phyloP scores from a whole-genome alignment of 2,113 vertebrate species.

The Mola mola region DNA sequence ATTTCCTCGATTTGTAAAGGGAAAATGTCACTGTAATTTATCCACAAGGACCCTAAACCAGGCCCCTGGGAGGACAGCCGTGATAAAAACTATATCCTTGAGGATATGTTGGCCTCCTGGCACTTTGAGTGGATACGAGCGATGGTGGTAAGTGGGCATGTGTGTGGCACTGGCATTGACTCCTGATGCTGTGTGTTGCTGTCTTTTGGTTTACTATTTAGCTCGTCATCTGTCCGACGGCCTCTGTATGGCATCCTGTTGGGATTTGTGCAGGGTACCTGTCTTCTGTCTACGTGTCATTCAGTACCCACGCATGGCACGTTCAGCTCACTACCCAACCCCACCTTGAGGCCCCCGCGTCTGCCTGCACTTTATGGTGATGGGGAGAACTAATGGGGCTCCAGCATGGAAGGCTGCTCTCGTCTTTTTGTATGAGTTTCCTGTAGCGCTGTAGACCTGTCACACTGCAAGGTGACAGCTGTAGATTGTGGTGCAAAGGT shows the following conservation, averaged over 20 bases:
- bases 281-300: conserved; percentile 61
- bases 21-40: conserved; percentile 81
- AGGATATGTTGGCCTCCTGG: conserved; percentile 87
- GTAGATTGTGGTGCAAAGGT: conserved; percentile 27
- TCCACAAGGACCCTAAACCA: conserved; percentile 84
- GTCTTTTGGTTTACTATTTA: conserved; percentile 64
- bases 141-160: conserved; percentile 85
- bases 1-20: conserved; percentile 69
- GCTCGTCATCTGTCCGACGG: conserved; percentile 69
- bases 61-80: conserved; percentile 77
- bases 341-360: conserved; percentile 25
- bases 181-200: conserved; percentile 65
- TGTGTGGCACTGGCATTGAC: conserved; percentile 66
- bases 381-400: conserved; percentile 45
- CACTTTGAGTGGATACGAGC: conserved; percentile 85
- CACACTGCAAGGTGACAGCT: conserved; percentile 32
- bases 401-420: conserved; percentile 60
- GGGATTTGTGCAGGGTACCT: conserved; percentile 54
- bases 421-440: conserved; percentile 57
- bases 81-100: conserved; percentile 84
- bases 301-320: conserved; percentile 61
- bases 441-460: conserved; percentile 44
- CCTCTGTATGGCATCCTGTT: conserved; percentile 61
- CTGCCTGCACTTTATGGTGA: conserved; percentile 62
- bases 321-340: conserved; percentile 39